Evolutionary conservation across 2,113 vertebrate genomes (phyloP), one percentile per base, ranked within the genome.

Genomic region (Boulengeromyrus knoepffleri): DNA sequence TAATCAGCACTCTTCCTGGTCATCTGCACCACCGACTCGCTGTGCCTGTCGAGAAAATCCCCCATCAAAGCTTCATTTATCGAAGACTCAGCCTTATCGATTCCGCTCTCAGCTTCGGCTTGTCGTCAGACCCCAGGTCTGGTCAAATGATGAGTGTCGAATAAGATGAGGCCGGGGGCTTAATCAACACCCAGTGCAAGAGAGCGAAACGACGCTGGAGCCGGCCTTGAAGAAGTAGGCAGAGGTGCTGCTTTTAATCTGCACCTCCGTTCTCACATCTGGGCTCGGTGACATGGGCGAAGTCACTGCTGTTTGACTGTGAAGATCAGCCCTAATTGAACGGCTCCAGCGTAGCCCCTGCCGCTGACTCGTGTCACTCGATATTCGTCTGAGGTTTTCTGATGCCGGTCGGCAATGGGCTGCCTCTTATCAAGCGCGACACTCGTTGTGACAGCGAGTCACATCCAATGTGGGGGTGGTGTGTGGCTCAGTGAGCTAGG

Each of bases 351-450:
- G 87, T 24, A 3, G 21, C 49, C 36, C 58, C 89, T 88, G 45
- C 49, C 80, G 74, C 88, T 88, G 89, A 91, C 83, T 90, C 85
- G 27, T 89, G 92, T 93, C 92, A 92, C 92, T 93, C 92, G 91
- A 91, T 93, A 94, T 93, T 91, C 91, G 91, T 91, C 91, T 89
- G 92, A 92, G 90, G 90, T 90, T 91, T 90, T 92, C 91, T 86
- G 52, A 53, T 89, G 36, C 90, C 89, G 88, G 80, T 84, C 89
- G 85, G 89, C 92, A 15, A 90, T 46, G 88, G 89, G 91, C 89
- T 89, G 88, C 77, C 62, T 91, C 91, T 92, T 91, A 93, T 93
- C 93, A 91, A 92, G 90, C 92, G 90, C 86, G 89, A 80, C 88
- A 90, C 90, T 91, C 88, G 88, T 84, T 80, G 50, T 39, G 83